Evolutionary conservation across 2,888 invertebrate genomes (phyloP).

Genomic region (Alcis repandata): DNA sequence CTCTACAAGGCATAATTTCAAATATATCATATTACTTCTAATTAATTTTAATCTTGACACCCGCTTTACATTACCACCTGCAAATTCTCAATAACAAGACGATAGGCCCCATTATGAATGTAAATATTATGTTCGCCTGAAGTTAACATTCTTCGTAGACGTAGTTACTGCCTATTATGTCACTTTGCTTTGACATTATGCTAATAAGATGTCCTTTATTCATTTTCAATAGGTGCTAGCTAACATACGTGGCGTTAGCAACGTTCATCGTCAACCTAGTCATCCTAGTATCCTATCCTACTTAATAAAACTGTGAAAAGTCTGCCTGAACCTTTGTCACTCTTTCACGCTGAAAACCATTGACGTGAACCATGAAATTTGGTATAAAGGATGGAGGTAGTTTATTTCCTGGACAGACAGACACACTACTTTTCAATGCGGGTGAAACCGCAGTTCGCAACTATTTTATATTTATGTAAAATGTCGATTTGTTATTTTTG

Average conservation of each 20-base stretch:
- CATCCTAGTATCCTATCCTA: no score
- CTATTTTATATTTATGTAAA: background rate
- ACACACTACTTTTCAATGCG: no score
- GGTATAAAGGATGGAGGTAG: no score
- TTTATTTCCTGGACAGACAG: no score
- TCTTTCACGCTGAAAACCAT: no score
- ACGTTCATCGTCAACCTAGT: background rate
- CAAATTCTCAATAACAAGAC: conserved; percentile 24
- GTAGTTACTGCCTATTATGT: conserved; percentile 6
- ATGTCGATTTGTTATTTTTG: background rate
- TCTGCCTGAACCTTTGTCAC: no score
- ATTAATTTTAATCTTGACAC: background rate
- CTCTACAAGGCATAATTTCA: no score
- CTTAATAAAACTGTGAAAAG: no score
- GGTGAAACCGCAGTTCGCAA: no score
- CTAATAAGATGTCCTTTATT: background rate
- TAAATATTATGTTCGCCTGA: conserved; percentile 30
- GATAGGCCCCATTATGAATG: conserved; percentile 4
- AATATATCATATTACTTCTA: background rate
- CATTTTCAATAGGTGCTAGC: background rate
- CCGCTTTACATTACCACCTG: conserved; percentile 9
- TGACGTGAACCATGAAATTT: no score
- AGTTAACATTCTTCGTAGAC: conserved; percentile 8
- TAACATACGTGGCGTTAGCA: background rate
- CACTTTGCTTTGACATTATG: conserved; percentile 11